Evolutionary conservation across 2,113 vertebrate species (phyloP).

Genomic region (Todiramphus chloris): DNA sequence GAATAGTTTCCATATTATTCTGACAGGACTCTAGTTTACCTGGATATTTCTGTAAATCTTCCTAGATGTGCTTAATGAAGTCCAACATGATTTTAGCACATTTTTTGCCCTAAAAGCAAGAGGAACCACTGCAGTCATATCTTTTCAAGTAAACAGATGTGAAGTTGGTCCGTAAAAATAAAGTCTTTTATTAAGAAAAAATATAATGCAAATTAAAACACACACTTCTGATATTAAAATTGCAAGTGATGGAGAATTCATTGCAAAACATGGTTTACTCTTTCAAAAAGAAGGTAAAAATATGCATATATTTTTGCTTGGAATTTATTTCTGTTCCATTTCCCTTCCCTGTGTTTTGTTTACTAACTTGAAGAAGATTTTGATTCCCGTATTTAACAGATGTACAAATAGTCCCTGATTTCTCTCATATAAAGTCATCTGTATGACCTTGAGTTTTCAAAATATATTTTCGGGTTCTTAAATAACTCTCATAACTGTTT

Average conservation of each 20-base stretch:
- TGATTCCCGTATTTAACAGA: background rate
- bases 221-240: background rate
- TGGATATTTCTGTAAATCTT: background rate
- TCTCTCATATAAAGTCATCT: background rate
- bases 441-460: background rate
- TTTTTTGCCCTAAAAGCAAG: background rate
- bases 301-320: fast-evolving
- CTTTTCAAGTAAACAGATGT: background rate
- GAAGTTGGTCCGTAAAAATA: background rate
- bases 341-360: background rate
- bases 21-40: background rate
- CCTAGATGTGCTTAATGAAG: background rate
- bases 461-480: background rate
- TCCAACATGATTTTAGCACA: background rate
- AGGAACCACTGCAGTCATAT: background rate
- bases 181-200: background rate
- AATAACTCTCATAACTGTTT: background rate
- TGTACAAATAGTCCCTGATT: background rate
- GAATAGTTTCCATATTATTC: background rate
- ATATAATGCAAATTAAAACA: background rate
- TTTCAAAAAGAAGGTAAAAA: background rate
- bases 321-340: background rate
- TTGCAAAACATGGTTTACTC: background rate
- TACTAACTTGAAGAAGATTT: background rate
- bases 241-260: background rate